Evolutionary conservation across 2,888 invertebrate genomes (phyloP).

Genomic region (Melieria crassipennis): DNA sequence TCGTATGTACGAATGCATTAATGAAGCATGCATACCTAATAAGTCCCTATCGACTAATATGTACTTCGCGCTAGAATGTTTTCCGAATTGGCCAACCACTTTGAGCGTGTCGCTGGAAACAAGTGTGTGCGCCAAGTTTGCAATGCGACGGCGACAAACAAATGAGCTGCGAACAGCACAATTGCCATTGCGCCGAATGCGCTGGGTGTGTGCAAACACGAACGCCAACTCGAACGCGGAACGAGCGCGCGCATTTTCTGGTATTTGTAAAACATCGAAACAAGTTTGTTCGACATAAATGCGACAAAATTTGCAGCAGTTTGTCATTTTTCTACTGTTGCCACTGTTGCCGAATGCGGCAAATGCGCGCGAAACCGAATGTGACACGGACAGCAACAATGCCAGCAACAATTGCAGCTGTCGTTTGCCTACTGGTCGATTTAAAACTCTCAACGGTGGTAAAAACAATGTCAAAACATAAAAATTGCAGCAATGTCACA

Average conservation of each 20-base stretch:
- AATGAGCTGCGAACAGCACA: conserved; percentile 14
- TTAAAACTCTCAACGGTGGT: neutral
- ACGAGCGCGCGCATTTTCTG: conserved; percentile 43
- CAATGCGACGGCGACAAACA: neutral
- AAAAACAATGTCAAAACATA: neutral
- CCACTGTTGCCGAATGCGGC: conserved; percentile 43
- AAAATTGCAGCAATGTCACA: neutral
- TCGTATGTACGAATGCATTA: no score
- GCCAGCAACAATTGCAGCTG: conserved; percentile 31
- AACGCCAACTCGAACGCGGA: conserved; percentile 12
- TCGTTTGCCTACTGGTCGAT: neutral
- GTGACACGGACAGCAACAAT: conserved; percentile 12
- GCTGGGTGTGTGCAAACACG: neutral
- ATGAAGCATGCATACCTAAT: no score
- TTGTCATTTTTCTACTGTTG: conserved; percentile 39
- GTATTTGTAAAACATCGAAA: conserved; percentile 48
- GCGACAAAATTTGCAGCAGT: conserved; percentile 35
- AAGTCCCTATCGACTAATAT: no score
- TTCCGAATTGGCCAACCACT: no score
- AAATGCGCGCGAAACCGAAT: no score
- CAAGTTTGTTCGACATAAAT: conserved; percentile 45
- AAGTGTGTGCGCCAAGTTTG: no score
- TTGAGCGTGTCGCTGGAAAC: no score
- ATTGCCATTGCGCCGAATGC: neutral
- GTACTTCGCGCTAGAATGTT: no score